Evolutionary conservation across 2,113 vertebrate genomes (phyloP), one percentile per base, ranked within the genome.

Genomic region (Dolichotis patagonum): DNA sequence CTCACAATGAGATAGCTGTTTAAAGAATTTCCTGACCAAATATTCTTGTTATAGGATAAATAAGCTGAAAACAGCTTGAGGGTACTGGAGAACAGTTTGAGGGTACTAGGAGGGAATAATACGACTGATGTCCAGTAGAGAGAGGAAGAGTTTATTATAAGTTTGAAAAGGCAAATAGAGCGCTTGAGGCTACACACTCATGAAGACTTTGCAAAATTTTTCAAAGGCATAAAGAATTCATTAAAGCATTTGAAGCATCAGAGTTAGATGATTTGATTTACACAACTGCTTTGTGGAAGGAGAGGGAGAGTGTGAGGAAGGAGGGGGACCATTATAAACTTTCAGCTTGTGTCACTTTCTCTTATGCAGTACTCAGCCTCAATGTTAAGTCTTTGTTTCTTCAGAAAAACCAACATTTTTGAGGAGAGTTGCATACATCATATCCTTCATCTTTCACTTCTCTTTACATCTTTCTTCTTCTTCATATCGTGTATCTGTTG

Each of bases 241-340:
- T 94, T 92, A 89, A 65, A 62, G 41, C 14, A 81, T 73, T 19
- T 73, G 49, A 86, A 95, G 46, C 17, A 73, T 24, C 26, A 91
- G 60, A 43, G 60, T 62, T 32, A 75, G 10, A 43, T 63, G 41
- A 58, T 63, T 80, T 95, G 91, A 96, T 81, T 90, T 77, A 78
- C 1, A 13, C 2, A 14, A 41, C 32, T 77, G 7, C 28, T 62
- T 69, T 88, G 16, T 81, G 10, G 10, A 30, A 12, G 12, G 38
- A 90, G 46, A 11, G 67, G 2, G 4, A 26, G 22, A 24, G 1
- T 35, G 28, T 81, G 62, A 58, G 32, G 67, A 28, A 4, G 12
- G 6, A 4, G 12, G 6, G n/a, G 16, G 3, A 38, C 14, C 5
- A 1, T 41, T 77, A 52, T 58, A 43, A n/a, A 4, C 46, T 43